Base-by-base conservation (phyloP, 2,113 vertebrate genomes). In the Cygnus buccinator region DNA sequence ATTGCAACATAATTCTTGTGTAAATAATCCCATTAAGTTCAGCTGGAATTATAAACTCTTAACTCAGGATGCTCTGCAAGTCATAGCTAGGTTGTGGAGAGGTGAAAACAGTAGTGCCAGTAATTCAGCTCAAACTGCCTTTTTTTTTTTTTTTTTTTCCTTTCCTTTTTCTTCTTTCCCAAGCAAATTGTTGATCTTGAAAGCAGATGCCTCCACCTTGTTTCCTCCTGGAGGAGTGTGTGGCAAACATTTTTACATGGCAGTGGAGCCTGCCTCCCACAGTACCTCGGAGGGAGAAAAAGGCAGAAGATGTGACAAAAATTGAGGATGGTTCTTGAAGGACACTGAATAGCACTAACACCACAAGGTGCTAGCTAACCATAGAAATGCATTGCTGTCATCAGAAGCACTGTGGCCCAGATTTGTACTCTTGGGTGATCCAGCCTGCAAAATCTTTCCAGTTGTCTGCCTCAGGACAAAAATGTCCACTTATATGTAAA, bases 1-100 rank as follows among this genome's bases (percentile, higher is more conserved):
- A 35, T 94, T 95, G 91, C 94, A 93, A 89, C 84, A 95, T 50
- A 82, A 78, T 21, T 87, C 66, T 84, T 94, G 83, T 95, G 87
- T 79, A 95, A 96, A 87, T 95, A 82, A 4, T 87, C 33, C 48
- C 33, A 84, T 95, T 93, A 91, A 93, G 35, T 87, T 94, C 71
- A 82, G 66, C 77, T 82, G 81, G 74, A 94, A 87, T 93, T 10
- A 81, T 61, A 66, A 90, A 65, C 76, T 84, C 70, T 93, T 72
- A 92, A 81, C 76, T 93, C 73, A 78, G 86, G 80, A 88, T 94
- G 66, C 70, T 92, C 77, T 93, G 35, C 33, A 94, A 93, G 62
- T 89, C 93, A 82, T 78, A 61, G 39, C 20, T 93, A 93, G 84
- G 78, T 75, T 93, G 70, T 82, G 84, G 66, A 95, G 70, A 89